Base-by-base conservation (phyloP, 2,888 invertebrate genomes). In the Thymelicus acteon region DNA sequence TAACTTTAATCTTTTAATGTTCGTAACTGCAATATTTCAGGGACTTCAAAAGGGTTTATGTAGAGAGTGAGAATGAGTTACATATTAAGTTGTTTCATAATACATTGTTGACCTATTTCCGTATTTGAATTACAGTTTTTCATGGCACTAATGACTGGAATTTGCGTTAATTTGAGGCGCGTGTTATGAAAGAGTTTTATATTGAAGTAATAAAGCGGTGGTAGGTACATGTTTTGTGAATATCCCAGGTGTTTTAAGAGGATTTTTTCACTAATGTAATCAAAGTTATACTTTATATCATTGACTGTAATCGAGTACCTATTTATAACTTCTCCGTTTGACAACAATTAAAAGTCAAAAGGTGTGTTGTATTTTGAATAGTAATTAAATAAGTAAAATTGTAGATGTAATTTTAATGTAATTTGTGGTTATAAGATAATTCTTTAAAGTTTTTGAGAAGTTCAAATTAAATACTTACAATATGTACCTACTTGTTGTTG, bases 41-140 rank as follows among this genome's bases (percentile, higher is more conserved):
- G n/a, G 37, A 62, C 62, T 63, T 69, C 68, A 69, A 69, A 69
- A 63, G 62, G 57, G 57, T 54, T 60, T 52, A 40, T 19, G 15
- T 57, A 54, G 7, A 62, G 44, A 44, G 61, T 37, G 8, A 54
- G 19, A 57, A 68, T 61, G 48, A 24, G 37, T 48, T 48, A 54
- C 47, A 48, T 39, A 31, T 31, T 62, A 62, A 57, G 47, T 39
- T 67, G 39, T 60, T 67, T 60, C 62, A 63, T 57, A 63, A 69
- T 54, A 60, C 61, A 49, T n/a, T 24, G 68, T 54, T 62, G 68
- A n/a, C 62, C 62, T 24, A 62, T 68, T 68, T 54, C 13, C 47
- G 13, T 62, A 54, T 68, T 68, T 68, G 47, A 57, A 52, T 39
- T 68, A 57, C 31, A 57, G 40, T 60, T 44, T 68, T 67, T 68